phyloP scores from a whole-genome alignment of 1,140 invertebrate species.

The Asbolus verrucosus region DNA sequence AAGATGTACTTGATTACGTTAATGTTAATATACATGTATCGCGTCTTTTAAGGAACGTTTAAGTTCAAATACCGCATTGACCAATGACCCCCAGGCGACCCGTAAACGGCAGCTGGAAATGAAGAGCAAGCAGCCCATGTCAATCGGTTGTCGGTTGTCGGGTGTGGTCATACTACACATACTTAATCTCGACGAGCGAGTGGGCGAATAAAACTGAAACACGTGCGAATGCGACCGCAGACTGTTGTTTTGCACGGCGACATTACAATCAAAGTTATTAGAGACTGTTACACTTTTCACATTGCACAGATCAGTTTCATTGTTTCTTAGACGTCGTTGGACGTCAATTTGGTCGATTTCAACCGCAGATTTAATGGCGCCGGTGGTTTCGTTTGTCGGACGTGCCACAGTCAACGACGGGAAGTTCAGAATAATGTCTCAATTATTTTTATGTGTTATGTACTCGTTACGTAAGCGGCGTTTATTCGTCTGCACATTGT shows the following conservation, averaged over 20 bases:
- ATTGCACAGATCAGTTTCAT: background rate
- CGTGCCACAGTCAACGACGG: background rate
- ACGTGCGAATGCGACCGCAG: slow-evolving; percentile 7
- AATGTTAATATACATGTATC: slow-evolving; percentile 27
- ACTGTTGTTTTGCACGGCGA: background rate
- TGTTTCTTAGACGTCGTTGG: slow-evolving; percentile 15
- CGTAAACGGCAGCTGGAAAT: slow-evolving; percentile 38
- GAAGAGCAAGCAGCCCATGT: slow-evolving; percentile 5
- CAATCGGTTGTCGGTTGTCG: slow-evolving; percentile 12
- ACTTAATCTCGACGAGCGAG: background rate
- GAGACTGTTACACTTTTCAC: background rate
- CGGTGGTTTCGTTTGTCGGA: slow-evolving; percentile 1
- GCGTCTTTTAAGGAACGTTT: slow-evolving; percentile 27
- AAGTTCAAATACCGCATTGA: slow-evolving; percentile 54
- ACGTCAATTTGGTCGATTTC: slow-evolving; percentile 7
- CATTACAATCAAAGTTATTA: background rate
- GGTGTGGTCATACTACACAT: background rate
- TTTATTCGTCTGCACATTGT: background rate
- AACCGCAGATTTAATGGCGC: slow-evolving; percentile 29
- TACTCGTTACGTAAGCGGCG: too few relatives aligned
- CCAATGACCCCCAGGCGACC: slow-evolving; percentile 47
- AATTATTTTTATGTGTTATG: too few relatives aligned
- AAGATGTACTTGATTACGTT: slow-evolving; percentile 28
- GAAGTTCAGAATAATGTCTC: slow-evolving; percentile 15
- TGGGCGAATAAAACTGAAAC: slow-evolving; percentile 35